Base-by-base conservation (phyloP, 2,113 vertebrate genomes). In the Cavia porcellus region DNA sequence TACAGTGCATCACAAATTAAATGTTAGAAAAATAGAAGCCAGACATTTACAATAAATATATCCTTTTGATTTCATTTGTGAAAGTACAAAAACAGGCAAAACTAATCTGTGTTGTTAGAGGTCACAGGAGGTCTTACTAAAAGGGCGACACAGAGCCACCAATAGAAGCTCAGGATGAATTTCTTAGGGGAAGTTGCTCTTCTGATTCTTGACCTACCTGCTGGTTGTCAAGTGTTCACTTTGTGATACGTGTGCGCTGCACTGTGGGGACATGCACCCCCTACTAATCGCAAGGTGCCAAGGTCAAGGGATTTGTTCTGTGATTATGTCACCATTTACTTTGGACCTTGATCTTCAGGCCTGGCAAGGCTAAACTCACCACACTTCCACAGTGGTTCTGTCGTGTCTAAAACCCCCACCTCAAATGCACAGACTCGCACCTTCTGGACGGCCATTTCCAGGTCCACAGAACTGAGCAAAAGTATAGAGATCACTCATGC, bases 61-160 rank as follows among this genome's bases (percentile, higher is more conserved):
- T 13, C 74, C n/a, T 57, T 55, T 85, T 9, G 59, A 93, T 62
- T 66, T n/a, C 75, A 75, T 45, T 32, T 84, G 57, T 68, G 72
- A 57, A 79, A 83, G 47, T 10, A 91, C 12, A 77, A 96, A 85
- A 83, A 42, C 5, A 32, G 61, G 25, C 38, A 86, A 61, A 93
- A 86, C 72, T n/a, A 30, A 83, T 50, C 30, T 70, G 11, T 59
- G 15, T 20, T 19, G 14, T 7, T 83, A 7, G 24, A 89, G 38
- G 66, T 91, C 86, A 38, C 25, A 24, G 57, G 72, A 42, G n/a
- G 13, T 82, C 77, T 59, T 42, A 38, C 28, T 32, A 17, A 62
- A 88, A n/a, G 80, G 6, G 30, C 24, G 20, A 45, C 32, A 77
- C 55, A 57, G 4, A 15, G 72, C 14, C 20, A 62, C 50, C 22